Conservation (phyloP, 2,113 vertebrate genomes). For the Oophaga pumilio region DNA sequence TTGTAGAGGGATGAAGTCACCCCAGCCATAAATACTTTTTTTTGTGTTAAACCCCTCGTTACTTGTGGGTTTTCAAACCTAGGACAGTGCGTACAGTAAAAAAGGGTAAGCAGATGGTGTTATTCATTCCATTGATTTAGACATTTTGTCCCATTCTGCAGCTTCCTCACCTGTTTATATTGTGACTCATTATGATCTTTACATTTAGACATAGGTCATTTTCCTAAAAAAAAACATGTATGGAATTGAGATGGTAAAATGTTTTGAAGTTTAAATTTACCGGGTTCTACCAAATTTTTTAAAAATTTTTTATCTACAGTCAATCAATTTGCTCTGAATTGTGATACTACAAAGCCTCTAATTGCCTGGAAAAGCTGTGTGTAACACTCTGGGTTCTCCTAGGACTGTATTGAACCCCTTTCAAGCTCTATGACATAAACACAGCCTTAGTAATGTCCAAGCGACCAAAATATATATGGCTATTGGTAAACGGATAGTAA, state of each 20-base stretch:
- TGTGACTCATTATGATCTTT: not conserved
- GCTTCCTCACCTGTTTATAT: not conserved
- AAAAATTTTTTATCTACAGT: no score
- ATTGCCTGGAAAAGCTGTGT: no score
- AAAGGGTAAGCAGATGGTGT: not conserved
- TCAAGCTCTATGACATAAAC: no score
- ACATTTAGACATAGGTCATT: not conserved
- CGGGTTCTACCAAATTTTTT: no score
- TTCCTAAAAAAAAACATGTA: not conserved
- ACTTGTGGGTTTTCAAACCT: not conserved
- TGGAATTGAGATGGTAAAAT: not conserved
- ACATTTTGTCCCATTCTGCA: not conserved
- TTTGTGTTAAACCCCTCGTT: constrained; percentile 8
- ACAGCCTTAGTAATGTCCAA: no score
- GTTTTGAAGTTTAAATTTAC: no score
- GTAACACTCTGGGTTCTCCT: no score
- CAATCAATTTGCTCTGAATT: no score
- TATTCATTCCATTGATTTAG: not conserved
- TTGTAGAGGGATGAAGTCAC: constrained; percentile 23
- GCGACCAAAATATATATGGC: no score
- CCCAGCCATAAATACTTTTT: not conserved
- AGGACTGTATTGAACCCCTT: no score
- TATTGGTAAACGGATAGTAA: no score
- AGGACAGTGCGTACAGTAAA: not conserved
- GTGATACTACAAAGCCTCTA: no score